Base-by-base conservation (phyloP, 2,888 invertebrate species). In the Ryuthela nishihirai region DNA sequence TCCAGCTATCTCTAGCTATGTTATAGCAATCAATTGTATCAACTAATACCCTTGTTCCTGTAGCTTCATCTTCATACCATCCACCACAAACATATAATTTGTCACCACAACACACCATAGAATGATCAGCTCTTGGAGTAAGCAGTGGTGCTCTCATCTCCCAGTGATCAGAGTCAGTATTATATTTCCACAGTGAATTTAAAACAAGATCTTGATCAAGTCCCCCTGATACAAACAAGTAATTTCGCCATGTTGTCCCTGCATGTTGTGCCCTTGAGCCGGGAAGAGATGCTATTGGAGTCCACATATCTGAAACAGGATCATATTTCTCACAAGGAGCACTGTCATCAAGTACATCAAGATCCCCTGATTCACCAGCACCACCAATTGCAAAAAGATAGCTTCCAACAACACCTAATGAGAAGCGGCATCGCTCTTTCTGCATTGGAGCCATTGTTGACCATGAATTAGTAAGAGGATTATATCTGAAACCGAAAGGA, bases 401-500 rank as follows among this genome's bases (percentile, higher is more conserved):
- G 68, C 54, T 70, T 5, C 67, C 69, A 32, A 83, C 77, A 0
- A 82, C 82, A 68, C 81, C 83, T 43, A 84, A 71, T 1, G 83
- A 82, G 71, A 84, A 84, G 5, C 84, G 75, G 67, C 83, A 84
- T 26, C 84, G 74, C 69, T 84, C 84, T 42, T 79, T 75, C 65
- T 81, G 79, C 79, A 84, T 81, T 10, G 84, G 82, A 3, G 83
- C 80, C 69, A 85, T 83, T 4, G 82, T 83, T 5, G 78, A 77
- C 85, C 85, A 86, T 62, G 80, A 78, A 68, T 83, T 79, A 23
- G 76, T 62, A 23, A 79, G 73, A 0, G 85, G 83, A 66, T 78
- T 79, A 67, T 81, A 83, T 4, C 81, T 79, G 70, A 85, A 85
- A 0, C 85, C 85, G 71, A 84, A 85, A 0, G 84, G 83, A 74